Evolutionary conservation across 2,113 vertebrate genomes (phyloP), one percentile per base, ranked within the genome.

Genomic region (Cinclus mexicanus): DNA sequence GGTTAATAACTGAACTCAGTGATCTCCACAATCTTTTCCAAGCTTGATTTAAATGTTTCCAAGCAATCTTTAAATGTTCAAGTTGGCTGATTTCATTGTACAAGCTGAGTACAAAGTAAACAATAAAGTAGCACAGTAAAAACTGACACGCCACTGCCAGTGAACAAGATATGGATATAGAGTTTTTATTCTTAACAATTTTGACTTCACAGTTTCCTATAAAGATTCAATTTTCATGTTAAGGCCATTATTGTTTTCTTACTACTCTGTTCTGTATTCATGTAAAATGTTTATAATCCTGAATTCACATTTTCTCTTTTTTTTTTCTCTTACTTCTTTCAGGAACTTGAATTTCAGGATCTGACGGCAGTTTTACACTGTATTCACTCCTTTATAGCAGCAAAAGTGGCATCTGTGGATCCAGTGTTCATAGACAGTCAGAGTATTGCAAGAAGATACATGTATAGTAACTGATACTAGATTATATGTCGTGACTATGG

Each of bases 321-420:
- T 39, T 35, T 81, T 86, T 47, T 57, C 52, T 93, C 31, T 94
- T 86, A 59, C 83, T 50, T 79, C 49, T 94, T 97, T 63, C 96
- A 99, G 99, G 99, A 99, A 76, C 98, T 99, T 64, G 99, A 99
- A 97, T 99, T 99, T 95, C 98, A 98, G 61, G 99, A 99, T 95
- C 98, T 99, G 89, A 99, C 99, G 0, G 98, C 98, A 4, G 98
- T 99, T 91, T 98, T 99, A 88, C 99, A 99, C 84, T 99, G 99
- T 75, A 98, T 99, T 76, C 99, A 99, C 92, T 98, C 99, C 83
- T 99, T 99, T 97, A 98, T 99, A 53, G 99, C 99, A 71, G 99
- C 99, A 90, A 99, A 99, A 97, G 99, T 99, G 98, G 99, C 99
- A 94, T 98, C 99, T 44, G 96, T 99, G 98, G 99, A 99, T 97